Conservation (phyloP, 1,140 invertebrate genomes). For the Drosophila persimilis region DNA sequence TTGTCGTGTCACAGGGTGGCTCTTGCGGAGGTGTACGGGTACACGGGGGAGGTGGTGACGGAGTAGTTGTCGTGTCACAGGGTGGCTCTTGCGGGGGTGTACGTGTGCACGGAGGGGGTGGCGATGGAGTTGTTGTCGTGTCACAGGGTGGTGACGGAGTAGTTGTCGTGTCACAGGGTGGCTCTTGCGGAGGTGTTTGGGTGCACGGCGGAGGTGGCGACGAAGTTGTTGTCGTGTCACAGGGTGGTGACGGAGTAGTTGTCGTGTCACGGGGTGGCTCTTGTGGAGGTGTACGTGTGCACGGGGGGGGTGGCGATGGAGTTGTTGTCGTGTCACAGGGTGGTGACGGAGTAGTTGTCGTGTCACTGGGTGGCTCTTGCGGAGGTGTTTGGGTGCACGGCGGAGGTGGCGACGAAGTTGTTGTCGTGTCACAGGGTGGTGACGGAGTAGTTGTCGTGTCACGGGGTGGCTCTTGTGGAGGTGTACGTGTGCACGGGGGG, state of each 20-base stretch:
- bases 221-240: not conserved
- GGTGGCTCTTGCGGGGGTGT: not conserved
- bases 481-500: not conserved
- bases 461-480: not conserved
- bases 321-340: slow-evolving; percentile 12
- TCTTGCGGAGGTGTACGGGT: not conserved
- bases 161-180: not conserved
- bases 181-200: not conserved
- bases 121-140: not conserved
- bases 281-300: too few species aligned
- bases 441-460: not conserved
- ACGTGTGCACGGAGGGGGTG: not conserved
- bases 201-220: not conserved
- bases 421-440: not conserved
- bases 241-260: not conserved
- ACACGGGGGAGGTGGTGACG: not conserved
- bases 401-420: not conserved
- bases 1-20: not conserved
- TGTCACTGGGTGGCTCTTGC: too few species aligned
- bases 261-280: not conserved
- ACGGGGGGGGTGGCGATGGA: not conserved
- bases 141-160: not conserved
- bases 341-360: too few species aligned
- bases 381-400: not conserved
- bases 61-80: slow-evolving; percentile 7